Evolutionary conservation across 2,888 invertebrate species (phyloP), one percentile per base, ranked within the genome.

Genomic region (Hipparchia semele): DNA sequence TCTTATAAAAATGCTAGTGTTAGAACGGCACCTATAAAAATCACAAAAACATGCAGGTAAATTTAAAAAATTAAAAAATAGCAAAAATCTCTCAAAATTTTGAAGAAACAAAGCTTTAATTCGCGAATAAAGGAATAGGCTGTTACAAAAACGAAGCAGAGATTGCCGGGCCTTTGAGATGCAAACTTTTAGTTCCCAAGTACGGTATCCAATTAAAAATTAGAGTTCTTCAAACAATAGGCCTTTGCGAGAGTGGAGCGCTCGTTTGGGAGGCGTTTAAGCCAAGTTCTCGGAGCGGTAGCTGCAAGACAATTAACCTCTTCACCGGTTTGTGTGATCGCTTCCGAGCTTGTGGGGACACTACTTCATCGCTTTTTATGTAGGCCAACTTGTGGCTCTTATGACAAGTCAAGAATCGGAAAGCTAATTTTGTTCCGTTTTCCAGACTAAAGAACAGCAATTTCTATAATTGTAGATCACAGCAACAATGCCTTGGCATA

Each of bases 221-320:
- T 88, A 87, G 86, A 85, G 80, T 83, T 82, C 84, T 87, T 81
- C 79, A 84, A 86, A 88, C 87, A 88, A 90, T 87, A 85, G 84
- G 83, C 73, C 77, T 77, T 76, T 80, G 77, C 77, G 78, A 84
- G 87, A 87, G 84, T 85, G 82, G 87, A 83, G 81, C 86, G 79
- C 81, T 81, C 80, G 79, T 82, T 84, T 82, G 80, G 75, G 79
- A 80, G 81, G 82, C 83, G 83, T 85, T 87, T 85, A 79, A 85
- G 84, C 81, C 83, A 81, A 87, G 87, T 87, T 90, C 90, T 88
- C 86, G 84, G 86, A 85, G 83, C 82, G 82, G 83, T 83, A 53
- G 84, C 86, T 89, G 89, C 87, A 87, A 88, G 90, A 94, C 92
- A 93, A 94, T 94, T 94, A 92, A 90, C 87, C 88, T 87, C 88